Evolutionary conservation across 1,140 invertebrate genomes (phyloP), one percentile per base, ranked within the genome.

Genomic region (Lepidurus apus): DNA sequence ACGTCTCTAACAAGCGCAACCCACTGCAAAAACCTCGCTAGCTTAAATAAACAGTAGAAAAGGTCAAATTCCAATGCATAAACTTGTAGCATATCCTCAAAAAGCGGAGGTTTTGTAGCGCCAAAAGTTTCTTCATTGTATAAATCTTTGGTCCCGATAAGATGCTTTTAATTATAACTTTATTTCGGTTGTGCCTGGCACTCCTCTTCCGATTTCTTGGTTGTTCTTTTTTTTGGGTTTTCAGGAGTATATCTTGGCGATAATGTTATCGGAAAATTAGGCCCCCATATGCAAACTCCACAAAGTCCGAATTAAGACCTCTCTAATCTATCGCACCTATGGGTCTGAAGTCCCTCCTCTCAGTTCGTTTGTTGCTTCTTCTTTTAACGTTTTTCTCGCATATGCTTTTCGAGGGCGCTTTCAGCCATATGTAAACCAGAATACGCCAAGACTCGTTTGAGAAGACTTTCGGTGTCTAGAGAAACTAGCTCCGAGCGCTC

Each of bases 401-500:
- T 65, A 65, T 65, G 53, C 53, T 21, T 17, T 65, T 13, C 8
- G 17, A 21, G 13, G 21, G 53, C 53, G 53, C 53, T 21, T 65
- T 65, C 4, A 65, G 53, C 53, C 53, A n/a, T 65, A 65, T 65
- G 53, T 21, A 17, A 21, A n/a, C 53, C 53, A 65, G 13, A 65
- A 65, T 65, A 65, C 21, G 53, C 53, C 10, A 65, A 65, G 53
- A 65, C 53, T 21, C 53, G 53, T 65, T 17, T 65, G 53, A 7
- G 53, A 65, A 65, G 53, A 65, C 53, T 65, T 65, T 65, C 13
- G 21, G 53, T 7, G 17, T n/a, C 53, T 65, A 65, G 53, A 65
- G 53, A 65, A 65, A 65, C 53, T 65, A 65, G 53, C 53, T 65
- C 21, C 17, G 53, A 65, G 53, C 53, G 53, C 53, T 65, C 17